phyloP scores from a whole-genome alignment of 2,888 invertebrate species.

The Drosophila putrida region DNA sequence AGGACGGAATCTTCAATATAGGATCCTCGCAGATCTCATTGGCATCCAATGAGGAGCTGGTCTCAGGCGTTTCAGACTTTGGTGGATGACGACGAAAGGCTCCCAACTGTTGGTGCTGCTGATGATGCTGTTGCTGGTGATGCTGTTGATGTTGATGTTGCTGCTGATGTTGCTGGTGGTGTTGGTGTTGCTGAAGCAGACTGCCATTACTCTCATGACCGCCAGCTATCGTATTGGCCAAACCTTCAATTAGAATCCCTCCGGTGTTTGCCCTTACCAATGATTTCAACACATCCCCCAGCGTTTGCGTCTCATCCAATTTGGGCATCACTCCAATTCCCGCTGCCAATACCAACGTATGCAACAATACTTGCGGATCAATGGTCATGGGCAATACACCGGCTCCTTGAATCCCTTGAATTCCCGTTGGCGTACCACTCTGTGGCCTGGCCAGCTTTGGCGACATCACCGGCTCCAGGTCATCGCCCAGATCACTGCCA shows the following conservation, averaged over 20 bases:
- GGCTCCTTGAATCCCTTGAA: conserved; percentile 35
- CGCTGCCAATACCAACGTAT: conserved; percentile 82
- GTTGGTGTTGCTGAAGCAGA: conserved; percentile 56
- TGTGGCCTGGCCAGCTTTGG: conserved; percentile 54
- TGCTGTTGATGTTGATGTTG: conserved; percentile 63
- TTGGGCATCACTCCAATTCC: conserved; percentile 71
- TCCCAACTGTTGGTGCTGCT: conserved; percentile 75
- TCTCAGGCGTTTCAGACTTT: conserved; percentile 86
- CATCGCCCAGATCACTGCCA: conserved; percentile 69
- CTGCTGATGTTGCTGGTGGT: conserved; percentile 15
- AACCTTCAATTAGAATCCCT: conserved; percentile 59
- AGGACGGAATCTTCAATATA: conserved; percentile 97
- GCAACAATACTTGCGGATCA: conserved; percentile 81
- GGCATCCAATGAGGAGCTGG: conserved; percentile 84
- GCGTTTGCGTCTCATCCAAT: conserved; percentile 80
- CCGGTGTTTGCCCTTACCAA: conserved; percentile 78
- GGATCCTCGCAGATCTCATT: conserved; percentile 87
- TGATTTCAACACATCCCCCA: conserved; percentile 82
- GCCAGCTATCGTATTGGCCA: conserved; percentile 52
- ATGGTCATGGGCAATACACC: conserved; percentile 68
- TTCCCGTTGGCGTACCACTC: conserved; percentile 35
- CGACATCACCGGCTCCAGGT: conserved; percentile 49
- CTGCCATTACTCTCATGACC: conserved; percentile 67
- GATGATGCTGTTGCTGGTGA: conserved; percentile 79
- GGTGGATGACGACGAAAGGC: conserved; percentile 81